Base-by-base conservation (phyloP, 2,888 invertebrate species). In the Rhagonycha fulva region DNA sequence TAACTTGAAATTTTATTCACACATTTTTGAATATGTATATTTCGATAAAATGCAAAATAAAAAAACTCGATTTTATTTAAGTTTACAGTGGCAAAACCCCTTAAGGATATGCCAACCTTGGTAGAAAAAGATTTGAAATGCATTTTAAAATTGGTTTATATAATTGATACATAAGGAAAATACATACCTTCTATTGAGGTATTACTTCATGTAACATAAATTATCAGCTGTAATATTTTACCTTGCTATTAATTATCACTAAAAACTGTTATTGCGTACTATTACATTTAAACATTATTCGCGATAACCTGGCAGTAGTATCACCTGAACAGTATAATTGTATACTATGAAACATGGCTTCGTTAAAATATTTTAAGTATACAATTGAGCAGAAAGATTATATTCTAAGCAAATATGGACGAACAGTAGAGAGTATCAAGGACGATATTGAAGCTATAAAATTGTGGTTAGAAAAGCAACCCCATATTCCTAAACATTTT, bases 401-500 rank as follows among this genome's bases (percentile, higher is more conserved):
- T 11, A 14, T 70, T n/a, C 10, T 74, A 14, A 63, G 24, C 19
- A 14, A 19, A 9, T 74, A 70, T 14, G 70, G 19, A 14, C 63
- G 74, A 19, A 70, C 74, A 28, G 62, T 47, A n/a, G 63, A 63
- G 4, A 70, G 9, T 19, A 24, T 74, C 28, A 10, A 62, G 0
- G 32, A 74, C 14, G 94, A 93, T 86, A 88, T 92, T 78, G 90
- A 88, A 62, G 86, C 90, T 63, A 91, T 94, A 80, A 91, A 90
- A 80, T 92, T 92, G 84, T 94, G 93, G 93, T 86, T 93, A 75
- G 87, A 89, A 62, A 92, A 93, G 81, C 93, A 94, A 83, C 89
- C 91, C 0, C 91, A 93, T 87, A 86, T 94, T 74, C 93, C 93
- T 5, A 90, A 91, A 82, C 90, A 91, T 81, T 90, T 93, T 88